phyloP scores from a whole-genome alignment of 2,888 invertebrate species.

The Callimorpha dominula region DNA sequence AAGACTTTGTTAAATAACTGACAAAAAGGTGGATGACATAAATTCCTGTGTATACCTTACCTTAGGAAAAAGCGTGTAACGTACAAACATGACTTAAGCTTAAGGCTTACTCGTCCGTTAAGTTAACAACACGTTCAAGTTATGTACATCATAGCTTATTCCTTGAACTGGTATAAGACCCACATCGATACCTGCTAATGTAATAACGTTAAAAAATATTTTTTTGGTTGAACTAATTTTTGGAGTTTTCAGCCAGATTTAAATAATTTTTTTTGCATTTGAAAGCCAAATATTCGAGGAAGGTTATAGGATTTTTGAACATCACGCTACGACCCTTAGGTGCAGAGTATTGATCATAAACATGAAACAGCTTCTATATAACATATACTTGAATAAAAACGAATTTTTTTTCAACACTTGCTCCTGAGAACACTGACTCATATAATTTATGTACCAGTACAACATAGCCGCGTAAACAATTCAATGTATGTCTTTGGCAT shows the following conservation, averaged over 20 bases:
- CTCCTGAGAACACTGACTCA: neutral
- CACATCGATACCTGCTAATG: too few relatives aligned
- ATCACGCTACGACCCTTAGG: too few relatives aligned
- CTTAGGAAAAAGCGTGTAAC: neutral
- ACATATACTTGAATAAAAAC: neutral
- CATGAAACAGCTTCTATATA: neutral
- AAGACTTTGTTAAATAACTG: neutral
- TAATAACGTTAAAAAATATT: too few relatives aligned
- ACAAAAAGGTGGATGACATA: neutral
- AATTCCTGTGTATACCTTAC: neutral
- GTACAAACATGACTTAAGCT: neutral
- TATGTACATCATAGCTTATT: neutral
- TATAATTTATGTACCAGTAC: neutral
- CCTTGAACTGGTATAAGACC: neutral
- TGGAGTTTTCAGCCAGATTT: too few relatives aligned
- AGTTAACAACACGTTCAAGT: neutral
- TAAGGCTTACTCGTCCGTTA: neutral
- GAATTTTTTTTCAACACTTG: neutral
- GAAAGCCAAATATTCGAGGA: too few relatives aligned
- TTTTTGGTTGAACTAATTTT: too few relatives aligned
- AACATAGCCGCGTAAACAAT: neutral
- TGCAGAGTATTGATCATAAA: too few relatives aligned
- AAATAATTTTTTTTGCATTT: too few relatives aligned
- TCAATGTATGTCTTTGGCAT: neutral
- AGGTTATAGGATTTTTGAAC: too few relatives aligned